A percentile compares a stretch with the other conserved stretches of the same genome.
Conservation (phyloP, 2,888 invertebrate genomes). For the Polydrusus cervinus region DNA sequence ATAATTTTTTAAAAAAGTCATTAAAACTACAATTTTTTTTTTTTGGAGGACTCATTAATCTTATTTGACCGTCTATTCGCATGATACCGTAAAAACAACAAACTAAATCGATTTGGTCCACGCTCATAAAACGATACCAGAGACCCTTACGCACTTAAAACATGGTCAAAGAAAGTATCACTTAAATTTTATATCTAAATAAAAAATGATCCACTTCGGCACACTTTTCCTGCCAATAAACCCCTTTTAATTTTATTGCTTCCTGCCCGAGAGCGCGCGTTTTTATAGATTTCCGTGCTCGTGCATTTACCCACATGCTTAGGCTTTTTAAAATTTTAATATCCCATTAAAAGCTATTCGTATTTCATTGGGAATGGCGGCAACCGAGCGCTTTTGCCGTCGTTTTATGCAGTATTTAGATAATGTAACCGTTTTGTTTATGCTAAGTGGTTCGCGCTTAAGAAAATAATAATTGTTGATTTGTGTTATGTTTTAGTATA, state of each 20-base stretch:
- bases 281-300: constrained; percentile 35
- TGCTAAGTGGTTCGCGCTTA: constrained; percentile 44
- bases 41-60: too few species aligned
- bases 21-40: too few species aligned
- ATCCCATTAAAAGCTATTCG: constrained; percentile 51
- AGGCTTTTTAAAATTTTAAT: constrained; percentile 51
- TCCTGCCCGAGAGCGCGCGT: constrained; percentile 24
- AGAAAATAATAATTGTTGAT: constrained; percentile 37
- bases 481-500: background rate
- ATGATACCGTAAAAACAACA: too few species aligned
- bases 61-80: too few species aligned
- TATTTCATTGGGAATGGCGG: constrained; percentile 49
- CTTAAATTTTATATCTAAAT: constrained; percentile 28
- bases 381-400: constrained; percentile 13
- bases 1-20: too few species aligned
- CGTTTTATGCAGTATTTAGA: constrained; percentile 47
- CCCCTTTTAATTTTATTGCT: constrained; percentile 44
- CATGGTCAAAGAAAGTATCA: constrained; percentile 14
- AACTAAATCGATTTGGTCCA: too few species aligned
- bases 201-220: constrained; percentile 36
- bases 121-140: background rate
- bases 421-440: constrained; percentile 49
- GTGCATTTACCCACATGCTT: constrained; percentile 43
- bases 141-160: background rate
- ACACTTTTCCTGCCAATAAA: constrained; percentile 37